Evolutionary conservation across 92 coral and sea anemone genomes (phyloP), one percentile per base, ranked within the genome.

Genomic region (Umimayanthus kanabou): DNA sequence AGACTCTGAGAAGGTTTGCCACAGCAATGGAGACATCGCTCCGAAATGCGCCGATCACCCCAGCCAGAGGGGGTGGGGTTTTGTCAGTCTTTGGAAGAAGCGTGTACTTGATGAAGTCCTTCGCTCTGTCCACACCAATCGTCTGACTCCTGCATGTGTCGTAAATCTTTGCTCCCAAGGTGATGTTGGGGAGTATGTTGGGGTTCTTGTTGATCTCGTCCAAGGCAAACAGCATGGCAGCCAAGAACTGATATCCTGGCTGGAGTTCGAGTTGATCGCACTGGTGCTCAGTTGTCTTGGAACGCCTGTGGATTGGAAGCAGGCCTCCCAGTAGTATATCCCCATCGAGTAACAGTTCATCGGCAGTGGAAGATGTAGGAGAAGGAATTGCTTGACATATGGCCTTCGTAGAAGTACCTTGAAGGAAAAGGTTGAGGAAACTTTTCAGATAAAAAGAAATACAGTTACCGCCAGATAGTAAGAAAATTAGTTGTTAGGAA

Each of bases 41-140:
- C 85, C 70, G 67, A 20, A 89, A 89, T 30, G 92, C 78, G 43
- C 92, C 92, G 20, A 89, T 89, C 4, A 89, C 92, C n/a, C 88
- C 92, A 22, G 92, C 92, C 66, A 89, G 86, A 55, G 88, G 84
- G 3, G 88, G 58, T 53, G 58, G 20, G 58, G 16, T 20, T 55
- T 28, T 42, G 30, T 71, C 47, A 20, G 18, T 58, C 20, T 84
- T 75, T 45, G 39, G 72, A 22, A 45, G 29, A 8, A 89, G 77
- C 61, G 85, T 84, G 49, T 74, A 43, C 66, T 79, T 84, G 26
- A 89, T 89, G 71, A 84, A 89, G 70, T 89, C 80, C 73, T 89
- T 89, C 23, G 92, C 86, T 40, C 80, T 73, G 80, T 89, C 92
- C 26, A 87, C 89, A 13, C 88, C 73, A 77, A 89, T 89, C 53